phyloP scores from a whole-genome alignment of 2,888 invertebrate species.

The Erebia ligea region DNA sequence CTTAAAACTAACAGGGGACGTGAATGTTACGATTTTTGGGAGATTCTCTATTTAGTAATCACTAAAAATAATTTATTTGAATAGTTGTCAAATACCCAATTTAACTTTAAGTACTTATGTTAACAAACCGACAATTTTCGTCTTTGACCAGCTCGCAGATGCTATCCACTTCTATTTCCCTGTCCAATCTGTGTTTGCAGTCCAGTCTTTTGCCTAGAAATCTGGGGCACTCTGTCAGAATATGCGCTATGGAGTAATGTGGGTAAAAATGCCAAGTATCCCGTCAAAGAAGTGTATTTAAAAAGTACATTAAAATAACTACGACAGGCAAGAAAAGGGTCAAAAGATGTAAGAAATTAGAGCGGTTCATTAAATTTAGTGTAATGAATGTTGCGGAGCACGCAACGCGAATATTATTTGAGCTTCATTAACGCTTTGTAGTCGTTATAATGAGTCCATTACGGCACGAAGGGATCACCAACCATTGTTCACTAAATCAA shows the following conservation, averaged over 20 bases:
- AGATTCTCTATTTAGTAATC: no score
- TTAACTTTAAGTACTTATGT: no score
- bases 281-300: neutral
- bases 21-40: no score
- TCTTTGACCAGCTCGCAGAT: no score
- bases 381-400: slow-evolving; percentile 31
- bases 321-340: neutral
- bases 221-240: no score
- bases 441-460: slow-evolving; percentile 37
- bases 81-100: no score
- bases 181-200: neutral
- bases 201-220: neutral
- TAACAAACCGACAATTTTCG: neutral
- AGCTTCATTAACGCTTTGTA: slow-evolving; percentile 37
- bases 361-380: slow-evolving; percentile 27
- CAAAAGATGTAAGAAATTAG: slow-evolving; percentile 25
- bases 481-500: slow-evolving; percentile 32
- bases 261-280: neutral
- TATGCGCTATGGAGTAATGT: no score
- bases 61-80: no score
- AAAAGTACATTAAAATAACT: neutral
- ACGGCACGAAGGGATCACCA: slow-evolving; percentile 25
- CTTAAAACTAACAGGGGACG: no score
- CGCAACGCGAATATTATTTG: slow-evolving; percentile 39
- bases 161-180: no score